phyloP scores from a whole-genome alignment of 2,888 invertebrate species.

The Phlogophora meticulosa region DNA sequence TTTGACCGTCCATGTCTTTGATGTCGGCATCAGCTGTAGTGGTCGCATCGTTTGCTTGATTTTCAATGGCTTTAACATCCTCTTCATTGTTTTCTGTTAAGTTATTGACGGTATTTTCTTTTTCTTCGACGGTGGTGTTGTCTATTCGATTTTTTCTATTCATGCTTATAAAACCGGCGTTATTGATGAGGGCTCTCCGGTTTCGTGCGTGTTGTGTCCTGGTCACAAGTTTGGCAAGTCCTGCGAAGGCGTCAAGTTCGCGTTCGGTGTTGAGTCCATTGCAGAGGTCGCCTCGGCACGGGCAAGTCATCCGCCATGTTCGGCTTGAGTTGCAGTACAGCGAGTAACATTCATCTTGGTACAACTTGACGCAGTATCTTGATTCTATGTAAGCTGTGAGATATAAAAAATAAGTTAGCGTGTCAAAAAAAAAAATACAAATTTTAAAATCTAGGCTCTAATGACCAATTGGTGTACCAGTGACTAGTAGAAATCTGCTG shows the following conservation, averaged over 20 bases:
- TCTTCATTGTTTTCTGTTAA: constrained; percentile 21
- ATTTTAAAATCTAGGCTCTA: too few species aligned
- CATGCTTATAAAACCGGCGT: constrained; percentile 56
- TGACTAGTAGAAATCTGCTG: too few species aligned
- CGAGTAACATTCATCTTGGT: constrained; percentile 87
- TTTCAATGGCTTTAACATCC: constrained; percentile 24
- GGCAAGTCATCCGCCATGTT: constrained; percentile 86
- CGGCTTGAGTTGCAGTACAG: constrained; percentile 85
- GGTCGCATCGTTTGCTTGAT: constrained; percentile 4
- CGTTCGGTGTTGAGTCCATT: constrained; percentile 83
- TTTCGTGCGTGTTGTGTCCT: constrained; percentile 68
- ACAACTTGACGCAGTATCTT: constrained; percentile 85
- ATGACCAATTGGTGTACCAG: too few species aligned
- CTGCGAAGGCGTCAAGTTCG: constrained; percentile 80
- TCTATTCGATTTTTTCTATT: constrained; percentile 53
- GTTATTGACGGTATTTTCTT: constrained; percentile 35
- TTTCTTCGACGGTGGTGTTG: constrained; percentile 48
- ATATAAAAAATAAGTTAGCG: constrained; percentile 16
- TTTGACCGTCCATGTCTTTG: constrained; percentile 12
- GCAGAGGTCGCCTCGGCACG: constrained; percentile 85
- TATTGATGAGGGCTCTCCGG: constrained; percentile 65
- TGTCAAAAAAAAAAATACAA: too few species aligned
- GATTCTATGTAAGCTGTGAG: constrained; percentile 84
- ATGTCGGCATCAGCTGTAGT: not conserved
- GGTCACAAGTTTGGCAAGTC: constrained; percentile 70